Evolutionary conservation across 2,113 vertebrate genomes (phyloP).

Genomic region (Tenrec ecaudatus): DNA sequence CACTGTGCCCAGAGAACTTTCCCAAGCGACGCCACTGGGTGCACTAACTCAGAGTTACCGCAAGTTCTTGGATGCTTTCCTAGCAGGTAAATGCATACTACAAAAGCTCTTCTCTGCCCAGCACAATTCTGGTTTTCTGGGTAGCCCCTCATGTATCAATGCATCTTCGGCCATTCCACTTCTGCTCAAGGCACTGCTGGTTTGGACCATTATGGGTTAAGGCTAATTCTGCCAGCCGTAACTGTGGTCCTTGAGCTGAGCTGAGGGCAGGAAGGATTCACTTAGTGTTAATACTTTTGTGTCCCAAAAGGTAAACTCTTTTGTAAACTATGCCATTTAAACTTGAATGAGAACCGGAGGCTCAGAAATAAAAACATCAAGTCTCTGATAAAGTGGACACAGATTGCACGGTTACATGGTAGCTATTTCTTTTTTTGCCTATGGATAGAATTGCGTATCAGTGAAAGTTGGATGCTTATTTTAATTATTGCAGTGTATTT

Average conservation of each 20-base stretch:
- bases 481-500: constrained; percentile 52
- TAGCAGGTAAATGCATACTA: too few relatives aligned
- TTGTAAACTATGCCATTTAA: not conserved
- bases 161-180: not conserved
- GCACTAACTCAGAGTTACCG: too few relatives aligned
- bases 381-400: not conserved
- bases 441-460: not conserved
- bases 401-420: not conserved
- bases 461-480: not conserved
- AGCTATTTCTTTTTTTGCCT: not conserved
- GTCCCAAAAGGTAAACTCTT: not conserved
- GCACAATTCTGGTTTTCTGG: too few relatives aligned
- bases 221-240: not conserved
- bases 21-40: too few relatives aligned
- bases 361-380: constrained; percentile 4
- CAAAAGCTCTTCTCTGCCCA: too few relatives aligned
- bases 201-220: not conserved
- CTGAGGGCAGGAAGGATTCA: not conserved
- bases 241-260: constrained; percentile 18
- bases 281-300: not conserved
- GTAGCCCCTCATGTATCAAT: not conserved
- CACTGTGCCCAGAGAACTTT: too few relatives aligned
- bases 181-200: not conserved
- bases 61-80: too few relatives aligned
- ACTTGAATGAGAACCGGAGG: not conserved